These are phyloP conservation scores for Lasioglossum malachurum DNA, from an alignment of 2,888 invertebrate genomes.

Conservation along the genomic window DNA sequence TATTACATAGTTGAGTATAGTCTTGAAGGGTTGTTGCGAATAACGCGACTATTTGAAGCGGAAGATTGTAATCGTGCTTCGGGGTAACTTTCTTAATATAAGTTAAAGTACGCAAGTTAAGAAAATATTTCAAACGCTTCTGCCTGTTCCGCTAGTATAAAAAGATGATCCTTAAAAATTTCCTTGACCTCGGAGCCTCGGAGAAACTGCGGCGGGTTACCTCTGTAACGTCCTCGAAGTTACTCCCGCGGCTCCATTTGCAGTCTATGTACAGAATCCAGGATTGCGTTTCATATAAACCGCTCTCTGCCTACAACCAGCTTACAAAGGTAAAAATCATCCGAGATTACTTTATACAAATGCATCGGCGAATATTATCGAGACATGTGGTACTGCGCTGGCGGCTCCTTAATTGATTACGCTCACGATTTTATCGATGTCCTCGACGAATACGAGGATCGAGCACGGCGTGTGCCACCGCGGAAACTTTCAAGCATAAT, in stretches of 20 bases:
- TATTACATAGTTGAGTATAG: conserved; percentile 25
- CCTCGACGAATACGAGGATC: neutral
- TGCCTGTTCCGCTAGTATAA: neutral
- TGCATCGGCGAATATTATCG: neutral
- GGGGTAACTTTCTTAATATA: neutral
- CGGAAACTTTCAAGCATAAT: neutral
- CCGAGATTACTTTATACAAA: neutral
- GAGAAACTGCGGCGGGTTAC: neutral
- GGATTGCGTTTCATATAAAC: neutral
- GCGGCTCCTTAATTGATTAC: neutral
- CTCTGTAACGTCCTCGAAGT: neutral
- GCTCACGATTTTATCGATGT: neutral
- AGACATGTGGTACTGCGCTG: neutral
- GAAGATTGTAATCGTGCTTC: conserved; percentile 1
- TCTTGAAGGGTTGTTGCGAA: conserved; percentile 1
- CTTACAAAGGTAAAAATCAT: no score
- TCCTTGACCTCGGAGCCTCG: neutral
- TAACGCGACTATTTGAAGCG: neutral
- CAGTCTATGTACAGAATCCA: neutral
- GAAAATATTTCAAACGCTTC: neutral
- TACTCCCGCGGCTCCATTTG: neutral
- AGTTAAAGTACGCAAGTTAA: conserved; percentile 2
- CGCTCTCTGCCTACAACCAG: neutral
- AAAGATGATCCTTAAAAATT: conserved; percentile 9
- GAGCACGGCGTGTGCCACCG: neutral